Evolutionary conservation across 2,797 vertebrate genomes (phyloP), one percentile per base, ranked within the genome.

Genomic region (Falco concolor): DNA sequence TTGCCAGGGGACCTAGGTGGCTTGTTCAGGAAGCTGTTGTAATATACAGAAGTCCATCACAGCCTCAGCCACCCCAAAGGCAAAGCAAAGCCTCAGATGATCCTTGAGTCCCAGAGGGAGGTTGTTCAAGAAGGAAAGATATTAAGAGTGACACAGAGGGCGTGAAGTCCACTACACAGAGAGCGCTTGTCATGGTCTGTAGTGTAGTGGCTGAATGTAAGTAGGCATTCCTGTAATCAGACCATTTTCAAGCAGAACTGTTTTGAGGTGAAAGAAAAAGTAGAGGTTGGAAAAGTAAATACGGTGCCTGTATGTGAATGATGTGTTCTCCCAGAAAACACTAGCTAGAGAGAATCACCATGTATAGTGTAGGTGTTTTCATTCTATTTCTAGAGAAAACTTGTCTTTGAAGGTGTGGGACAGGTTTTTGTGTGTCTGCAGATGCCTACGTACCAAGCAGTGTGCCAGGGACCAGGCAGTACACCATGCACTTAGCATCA

Each of bases 331-430:
- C 54, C 50, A 63, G 70, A 52, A 86, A 63, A 30, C 56, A 24
- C 10, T 73, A 56, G 53, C 56, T 90, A 86, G 54, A 82, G 59
- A 82, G 45, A 72, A 50, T 9, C 0, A 0, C 34, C 56, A 5
- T 27, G n/a, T 36, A 40, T 67, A 23, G 24, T 16, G 67, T 44
- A 73, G 70, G 83, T 87, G 70, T 88, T 90, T 93, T 76, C 80
- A 52, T 93, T 93, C 80, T 90, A 15, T 92, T 87, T 87, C 87
- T 87, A 27, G 57, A 80, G 73, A 93, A 91, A 90, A 93, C 44
- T 74, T 90, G 68, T 68, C 67, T 93, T 63, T 56, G 69, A 86
- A 87, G 63, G 44, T 5, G 2, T 88, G 36, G 84, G 80, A 42
- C 59, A 54, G 27, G 68, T 65, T 90, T 93, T 13, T 76, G 32